phyloP scores from a whole-genome alignment of 2,888 invertebrate species.

The Lasioglossum pauxillum region DNA sequence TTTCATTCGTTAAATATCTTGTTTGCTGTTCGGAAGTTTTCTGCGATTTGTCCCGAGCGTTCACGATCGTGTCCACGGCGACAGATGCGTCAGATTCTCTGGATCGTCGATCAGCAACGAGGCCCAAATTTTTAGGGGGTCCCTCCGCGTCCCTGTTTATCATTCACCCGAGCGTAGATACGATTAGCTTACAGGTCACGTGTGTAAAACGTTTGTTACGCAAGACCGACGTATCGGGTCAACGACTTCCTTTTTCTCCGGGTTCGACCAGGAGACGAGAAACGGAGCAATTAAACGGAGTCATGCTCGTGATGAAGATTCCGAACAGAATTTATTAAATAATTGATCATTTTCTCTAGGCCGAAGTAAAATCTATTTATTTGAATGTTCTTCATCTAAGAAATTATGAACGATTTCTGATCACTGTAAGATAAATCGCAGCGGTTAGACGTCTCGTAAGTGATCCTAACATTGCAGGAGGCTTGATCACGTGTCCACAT shows the following conservation, averaged over 20 bases:
- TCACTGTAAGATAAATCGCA: not conserved
- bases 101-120: not conserved
- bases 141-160: not conserved
- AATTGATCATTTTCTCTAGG: no score
- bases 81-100: not conserved
- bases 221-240: slow-evolving; percentile 62
- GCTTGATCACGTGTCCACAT: not conserved
- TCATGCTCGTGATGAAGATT: no score
- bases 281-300: slow-evolving; percentile 23
- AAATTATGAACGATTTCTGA: not conserved
- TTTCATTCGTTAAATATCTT: no score
- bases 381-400: not conserved
- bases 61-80: no score
- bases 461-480: not conserved
- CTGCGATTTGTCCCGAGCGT: no score
- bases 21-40: no score
- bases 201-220: slow-evolving; percentile 61
- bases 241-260: slow-evolving; percentile 49
- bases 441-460: not conserved
- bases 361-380: no score
- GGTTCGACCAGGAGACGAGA: not conserved
- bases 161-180: slow-evolving; percentile 1
- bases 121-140: not conserved
- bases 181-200: slow-evolving; percentile 56
- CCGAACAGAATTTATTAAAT: no score